Evolutionary conservation across 2,113 vertebrate genomes (phyloP).

Genomic region (Brevimyrus niger): DNA sequence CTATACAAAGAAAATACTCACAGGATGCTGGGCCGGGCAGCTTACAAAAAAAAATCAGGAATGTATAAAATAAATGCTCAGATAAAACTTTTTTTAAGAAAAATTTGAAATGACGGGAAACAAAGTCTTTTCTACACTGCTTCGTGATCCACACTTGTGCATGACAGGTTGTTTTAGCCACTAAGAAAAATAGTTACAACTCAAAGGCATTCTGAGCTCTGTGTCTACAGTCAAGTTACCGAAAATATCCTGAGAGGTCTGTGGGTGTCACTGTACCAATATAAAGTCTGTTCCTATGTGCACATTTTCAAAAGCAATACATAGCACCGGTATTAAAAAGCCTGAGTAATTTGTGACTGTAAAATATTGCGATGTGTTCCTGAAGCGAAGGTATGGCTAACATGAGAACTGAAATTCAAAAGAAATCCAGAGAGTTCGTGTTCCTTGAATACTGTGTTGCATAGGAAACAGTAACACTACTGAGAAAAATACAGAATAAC

Average conservation of each 20-base stretch:
- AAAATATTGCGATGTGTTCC: constrained; percentile 77
- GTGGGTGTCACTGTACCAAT: constrained; percentile 24
- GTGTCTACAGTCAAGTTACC: constrained; percentile 33
- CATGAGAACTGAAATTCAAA: constrained; percentile 53
- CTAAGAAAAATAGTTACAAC: background rate
- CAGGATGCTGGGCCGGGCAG: constrained; percentile 21
- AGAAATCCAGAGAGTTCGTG: constrained; percentile 42
- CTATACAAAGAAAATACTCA: constrained; percentile 19
- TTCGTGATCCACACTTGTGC: constrained; percentile 28
- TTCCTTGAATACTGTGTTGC: constrained; percentile 62
- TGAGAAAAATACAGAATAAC: constrained; percentile 63
- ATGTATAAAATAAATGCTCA: constrained; percentile 29
- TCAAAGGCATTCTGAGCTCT: constrained; percentile 11
- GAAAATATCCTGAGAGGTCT: constrained; percentile 49
- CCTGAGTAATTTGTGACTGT: constrained; percentile 75
- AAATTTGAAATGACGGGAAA: constrained; percentile 37
- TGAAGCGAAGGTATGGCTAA: constrained; percentile 69
- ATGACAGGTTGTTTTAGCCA: background rate
- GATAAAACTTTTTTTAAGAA: constrained; percentile 18
- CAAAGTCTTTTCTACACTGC: constrained; percentile 28
- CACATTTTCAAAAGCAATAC: constrained; percentile 64
- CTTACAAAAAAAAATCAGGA: constrained; percentile 28
- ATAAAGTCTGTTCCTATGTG: constrained; percentile 32
- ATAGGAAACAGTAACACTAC: constrained; percentile 79
- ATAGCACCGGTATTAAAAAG: constrained; percentile 69